Evolutionary conservation across 1,140 invertebrate genomes (phyloP), one percentile per base, ranked within the genome.

Genomic region (Epicauta chinensis): DNA sequence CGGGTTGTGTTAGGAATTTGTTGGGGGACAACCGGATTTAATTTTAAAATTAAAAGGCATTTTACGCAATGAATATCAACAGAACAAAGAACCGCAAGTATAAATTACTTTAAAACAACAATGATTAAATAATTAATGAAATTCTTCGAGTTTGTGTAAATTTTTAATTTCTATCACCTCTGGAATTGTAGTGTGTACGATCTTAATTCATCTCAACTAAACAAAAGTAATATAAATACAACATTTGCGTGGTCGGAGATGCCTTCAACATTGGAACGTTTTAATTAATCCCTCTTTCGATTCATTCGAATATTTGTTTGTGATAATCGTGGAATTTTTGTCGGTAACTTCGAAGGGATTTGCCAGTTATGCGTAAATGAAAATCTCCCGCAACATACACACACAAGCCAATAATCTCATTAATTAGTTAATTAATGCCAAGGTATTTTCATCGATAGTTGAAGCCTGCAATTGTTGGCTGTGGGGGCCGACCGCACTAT

Each of bases 91-190:
- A 43, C n/a, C 14, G 29, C 46, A 39, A 40, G 31, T 35, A 48
- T 36, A 48, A 53, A 58, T 55, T 48, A 51, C 51, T 51, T 40
- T 34, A 52, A 53, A 58, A 56, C 52, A 58, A 60, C 60, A 60
- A 60, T 60, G 59, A 63, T 63, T 63, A 57, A 63, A 60, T 63
- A 58, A 63, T 63, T 63, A 63, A 63, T 63, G 59, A 63, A 63
- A 63, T 63, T 60, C 61, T 53, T 62, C 52, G 52, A 60, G 58
- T 62, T n/a, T 51, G 55, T 52, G 42, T 55, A 51, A 52, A 55
- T 58, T 59, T 60, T 53, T 50, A 53, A 53, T 50, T 45, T 45
- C 49, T 45, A 29, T 50, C 53, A 61, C 59, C 59, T 53, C 52
- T 36, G 34, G 47, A 37, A 34, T 37, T n/a, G n/a, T n/a, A n/a